A percentile compares a stretch with the other conserved stretches of the same genome.
phyloP scores from a whole-genome alignment of 1,140 invertebrate genomes.

The Dendrolimus punctatus region DNA sequence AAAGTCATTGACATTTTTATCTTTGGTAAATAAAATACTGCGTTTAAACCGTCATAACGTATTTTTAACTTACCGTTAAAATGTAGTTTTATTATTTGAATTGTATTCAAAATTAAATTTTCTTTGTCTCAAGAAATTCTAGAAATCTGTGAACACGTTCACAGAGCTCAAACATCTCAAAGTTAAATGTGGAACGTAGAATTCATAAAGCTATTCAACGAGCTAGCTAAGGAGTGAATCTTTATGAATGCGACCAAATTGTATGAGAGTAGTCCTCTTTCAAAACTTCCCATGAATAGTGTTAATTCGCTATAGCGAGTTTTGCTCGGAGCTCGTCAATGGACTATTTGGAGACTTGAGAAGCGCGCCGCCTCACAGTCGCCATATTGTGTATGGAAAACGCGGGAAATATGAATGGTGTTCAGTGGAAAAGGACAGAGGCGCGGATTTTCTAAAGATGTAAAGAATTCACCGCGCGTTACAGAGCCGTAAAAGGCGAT shows the following conservation, averaged over 20 bases:
- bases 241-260: conserved; percentile 69
- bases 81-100: too few species aligned
- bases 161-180: too few species aligned
- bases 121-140: too few species aligned
- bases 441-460: conserved; percentile 33
- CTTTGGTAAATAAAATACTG: too few species aligned
- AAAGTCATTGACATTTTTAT: too few species aligned
- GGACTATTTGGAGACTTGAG: conserved; percentile 65
- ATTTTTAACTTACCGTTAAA: too few species aligned
- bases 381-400: conserved; percentile 68
- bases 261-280: conserved; percentile 70
- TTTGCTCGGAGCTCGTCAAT: conserved; percentile 61
- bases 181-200: conserved; percentile 51
- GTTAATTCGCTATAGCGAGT: conserved; percentile 71
- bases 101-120: too few species aligned
- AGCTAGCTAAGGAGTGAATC: conserved; percentile 67
- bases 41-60: too few species aligned
- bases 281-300: conserved; percentile 60
- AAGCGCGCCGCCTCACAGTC: conserved; percentile 31
- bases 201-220: conserved; percentile 64
- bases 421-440: conserved; percentile 41
- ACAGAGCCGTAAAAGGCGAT: too few species aligned
- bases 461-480: too few species aligned
- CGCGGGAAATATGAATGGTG: conserved; percentile 60
- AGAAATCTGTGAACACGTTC: too few species aligned